phyloP scores from a whole-genome alignment of 2,888 invertebrate genomes.

The Eutolmus rufibarbis region DNA sequence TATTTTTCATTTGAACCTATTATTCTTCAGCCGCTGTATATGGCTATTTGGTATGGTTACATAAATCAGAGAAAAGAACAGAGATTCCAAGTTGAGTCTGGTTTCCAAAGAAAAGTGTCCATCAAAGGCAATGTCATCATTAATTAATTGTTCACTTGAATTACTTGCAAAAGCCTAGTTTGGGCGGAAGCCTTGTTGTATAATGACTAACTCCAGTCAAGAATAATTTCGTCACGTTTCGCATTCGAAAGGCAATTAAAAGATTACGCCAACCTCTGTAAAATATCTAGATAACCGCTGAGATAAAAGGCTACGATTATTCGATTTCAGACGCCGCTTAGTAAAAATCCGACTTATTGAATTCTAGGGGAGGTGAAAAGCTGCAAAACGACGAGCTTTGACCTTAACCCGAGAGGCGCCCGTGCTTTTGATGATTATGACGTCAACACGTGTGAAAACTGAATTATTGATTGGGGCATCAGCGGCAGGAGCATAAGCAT shows the following conservation, averaged over 20 bases:
- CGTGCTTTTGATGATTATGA: neutral
- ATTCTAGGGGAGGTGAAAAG: neutral
- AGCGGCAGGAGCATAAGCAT: neutral
- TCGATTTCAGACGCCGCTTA: neutral
- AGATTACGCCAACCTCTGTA: neutral
- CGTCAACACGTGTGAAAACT: neutral
- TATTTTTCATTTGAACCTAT: too few relatives aligned
- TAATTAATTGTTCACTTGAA: neutral
- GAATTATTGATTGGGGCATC: neutral
- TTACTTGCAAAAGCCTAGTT: neutral
- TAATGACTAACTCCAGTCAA: neutral
- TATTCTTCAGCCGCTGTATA: too few relatives aligned
- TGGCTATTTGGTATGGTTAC: neutral
- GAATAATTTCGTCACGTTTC: neutral
- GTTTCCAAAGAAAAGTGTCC: neutral
- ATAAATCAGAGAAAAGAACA: neutral
- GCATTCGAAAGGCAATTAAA: neutral
- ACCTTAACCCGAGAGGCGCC: neutral
- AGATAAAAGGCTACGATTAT: neutral
- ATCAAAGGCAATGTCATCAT: neutral
- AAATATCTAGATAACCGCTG: neutral
- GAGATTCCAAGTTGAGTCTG: neutral
- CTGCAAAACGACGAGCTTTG: neutral
- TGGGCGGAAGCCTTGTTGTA: neutral
- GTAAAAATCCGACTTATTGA: neutral